Conservation (phyloP, 2,113 vertebrate genomes). For the Glaucidium brasilianum region DNA sequence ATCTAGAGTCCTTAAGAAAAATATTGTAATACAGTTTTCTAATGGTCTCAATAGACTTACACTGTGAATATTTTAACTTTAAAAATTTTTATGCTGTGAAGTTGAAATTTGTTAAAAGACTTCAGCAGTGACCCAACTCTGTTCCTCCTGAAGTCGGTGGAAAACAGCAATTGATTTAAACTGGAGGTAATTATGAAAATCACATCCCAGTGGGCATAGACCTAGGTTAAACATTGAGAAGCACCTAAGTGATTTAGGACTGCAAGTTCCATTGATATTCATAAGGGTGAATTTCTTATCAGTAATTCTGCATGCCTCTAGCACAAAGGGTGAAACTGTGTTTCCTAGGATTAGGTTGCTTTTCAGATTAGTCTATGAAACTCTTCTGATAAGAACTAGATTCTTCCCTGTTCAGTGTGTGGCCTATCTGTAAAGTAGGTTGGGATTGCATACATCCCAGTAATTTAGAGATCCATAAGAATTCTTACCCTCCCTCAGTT, state of each 20-base stretch:
- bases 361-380: neutral
- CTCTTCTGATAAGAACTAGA: neutral
- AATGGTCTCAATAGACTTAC: neutral
- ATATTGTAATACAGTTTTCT: neutral
- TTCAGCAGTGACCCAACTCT: neutral
- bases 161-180: neutral
- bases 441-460: accelerated
- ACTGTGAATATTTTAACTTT: neutral
- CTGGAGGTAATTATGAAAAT: neutral
- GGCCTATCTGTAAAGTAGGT: neutral
- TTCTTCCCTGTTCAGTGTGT: neutral
- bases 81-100: neutral
- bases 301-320: neutral
- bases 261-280: neutral
- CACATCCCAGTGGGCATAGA: neutral
- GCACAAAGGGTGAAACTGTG: neutral
- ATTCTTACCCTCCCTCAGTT: neutral
- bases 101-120: neutral
- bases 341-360: neutral
- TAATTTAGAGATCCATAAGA: accelerated
- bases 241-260: accelerated
- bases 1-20: neutral
- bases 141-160: neutral
- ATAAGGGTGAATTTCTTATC: neutral
- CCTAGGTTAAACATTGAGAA: neutral